Evolutionary conservation across 2,888 invertebrate species (phyloP).

Genomic region (Aphodius granarius): DNA sequence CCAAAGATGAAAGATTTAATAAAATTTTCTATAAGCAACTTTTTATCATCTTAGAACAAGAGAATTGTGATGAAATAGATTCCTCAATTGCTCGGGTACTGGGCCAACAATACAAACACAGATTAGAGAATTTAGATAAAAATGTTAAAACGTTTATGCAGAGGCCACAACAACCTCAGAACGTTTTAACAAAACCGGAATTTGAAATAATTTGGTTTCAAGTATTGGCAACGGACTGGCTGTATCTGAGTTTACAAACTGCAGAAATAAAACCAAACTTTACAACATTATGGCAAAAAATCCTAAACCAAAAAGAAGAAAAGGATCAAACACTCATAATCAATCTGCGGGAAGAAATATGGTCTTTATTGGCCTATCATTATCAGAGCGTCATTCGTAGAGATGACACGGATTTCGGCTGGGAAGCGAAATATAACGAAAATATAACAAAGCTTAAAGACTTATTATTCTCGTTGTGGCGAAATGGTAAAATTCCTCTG

Average conservation of each 20-base stretch:
- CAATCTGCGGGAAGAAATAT: neutral
- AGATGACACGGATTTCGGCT: neutral
- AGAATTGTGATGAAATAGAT: neutral
- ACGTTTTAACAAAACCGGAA: neutral
- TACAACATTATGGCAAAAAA: neutral
- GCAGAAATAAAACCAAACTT: neutral
- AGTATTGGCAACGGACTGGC: neutral
- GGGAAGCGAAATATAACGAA: neutral
- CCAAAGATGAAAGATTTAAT: neutral
- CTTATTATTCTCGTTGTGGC: neutral
- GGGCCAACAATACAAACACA: neutral
- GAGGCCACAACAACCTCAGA: neutral
- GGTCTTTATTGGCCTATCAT: neutral
- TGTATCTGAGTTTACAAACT: neutral
- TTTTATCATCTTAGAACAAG: neutral
- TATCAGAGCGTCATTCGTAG: neutral
- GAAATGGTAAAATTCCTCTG: neutral
- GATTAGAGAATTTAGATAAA: neutral
- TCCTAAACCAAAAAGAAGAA: no score
- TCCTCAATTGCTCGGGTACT: neutral
- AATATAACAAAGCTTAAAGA: neutral
- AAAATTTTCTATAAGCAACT: neutral
- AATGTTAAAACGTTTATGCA: neutral
- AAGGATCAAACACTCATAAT: neutral
- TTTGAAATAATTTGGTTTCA: neutral